Percentiles rank a stretch among this genome's conserved stretches.
Evolutionary conservation across 2,113 vertebrate species (phyloP).

Genomic region (Poecile atricapillus): DNA sequence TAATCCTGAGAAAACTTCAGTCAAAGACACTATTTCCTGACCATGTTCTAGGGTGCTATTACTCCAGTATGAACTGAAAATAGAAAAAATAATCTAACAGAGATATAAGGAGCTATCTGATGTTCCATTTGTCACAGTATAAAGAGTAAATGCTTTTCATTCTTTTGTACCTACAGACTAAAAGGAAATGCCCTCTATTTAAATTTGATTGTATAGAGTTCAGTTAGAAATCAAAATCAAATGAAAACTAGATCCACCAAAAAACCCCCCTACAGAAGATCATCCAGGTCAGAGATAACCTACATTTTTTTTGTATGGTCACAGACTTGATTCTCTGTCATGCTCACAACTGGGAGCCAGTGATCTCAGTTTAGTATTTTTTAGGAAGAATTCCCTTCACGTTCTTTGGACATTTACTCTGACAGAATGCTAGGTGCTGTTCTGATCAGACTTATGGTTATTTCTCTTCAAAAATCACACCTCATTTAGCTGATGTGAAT

Average conservation of each 20-base stretch:
- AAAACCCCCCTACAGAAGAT: not conserved
- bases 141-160: not conserved
- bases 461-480: constrained; percentile 14
- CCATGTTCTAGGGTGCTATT: not conserved
- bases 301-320: not conserved
- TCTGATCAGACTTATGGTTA: not conserved
- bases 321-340: not conserved
- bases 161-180: not conserved
- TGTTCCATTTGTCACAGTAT: not conserved
- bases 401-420: not conserved
- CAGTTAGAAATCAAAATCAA: not conserved
- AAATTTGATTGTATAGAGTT: not conserved
- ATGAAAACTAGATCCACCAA: not conserved
- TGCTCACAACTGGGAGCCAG: not conserved
- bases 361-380: not conserved
- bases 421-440: not conserved
- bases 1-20: not conserved
- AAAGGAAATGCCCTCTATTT: not conserved
- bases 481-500: constrained; percentile 42
- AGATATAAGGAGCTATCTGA: not conserved
- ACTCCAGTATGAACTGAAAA: not conserved
- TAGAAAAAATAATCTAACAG: not conserved
- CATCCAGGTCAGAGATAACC: not conserved
- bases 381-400: not conserved
- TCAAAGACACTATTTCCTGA: not conserved